Evolutionary conservation across 2,888 invertebrate species (phyloP), one percentile per base, ranked within the genome.

Genomic region (Parnassius mnemosyne): DNA sequence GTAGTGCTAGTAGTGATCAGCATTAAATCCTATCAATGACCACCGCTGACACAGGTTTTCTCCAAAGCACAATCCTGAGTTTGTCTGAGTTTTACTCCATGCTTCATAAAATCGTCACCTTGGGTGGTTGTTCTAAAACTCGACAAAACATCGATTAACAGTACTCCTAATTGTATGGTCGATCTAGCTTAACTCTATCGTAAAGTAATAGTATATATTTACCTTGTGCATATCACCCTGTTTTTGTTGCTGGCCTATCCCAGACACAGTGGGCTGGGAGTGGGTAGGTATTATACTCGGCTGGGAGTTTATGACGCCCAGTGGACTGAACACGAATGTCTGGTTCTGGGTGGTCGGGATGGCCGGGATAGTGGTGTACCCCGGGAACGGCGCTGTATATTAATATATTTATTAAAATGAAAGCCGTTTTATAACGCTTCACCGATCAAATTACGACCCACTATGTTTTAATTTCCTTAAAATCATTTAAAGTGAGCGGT

Each of bases 301-400:
- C 80, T 94, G 95, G 9, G 94, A 94, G 76, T 94, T 94, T 72
- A 95, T 92, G 9, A 95, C 95, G 3, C 94, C 94, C 60, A 95
- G 84, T 65, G 94, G 95, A 65, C 95, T 94, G 82, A 94, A 96
- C 55, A 96, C 95, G 72, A 96, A 90, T 9, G 96, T 96, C 78
- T 96, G 96, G 71, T 95, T 93, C 85, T 96, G 95, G 64, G 95
- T 94, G 9, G 95, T 95, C 57, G 95, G 93, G 70, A 96, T 96
- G 47, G 96, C 94, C 25, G 95, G 95, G 65, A 95, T 95, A 16
- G 95, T 95, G 60, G 96, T 93, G 79, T 97, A 97, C 3, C 96
- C 95, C 3, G 95, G 94, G 87, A 93, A 95, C 69, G 93, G 92
- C 2, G 93, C 93, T 92, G 81, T 60, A 71, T 49, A 49, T 9